Evolutionary conservation across 2,113 vertebrate genomes (phyloP).

Genomic region (Tragelaphus imberbis): DNA sequence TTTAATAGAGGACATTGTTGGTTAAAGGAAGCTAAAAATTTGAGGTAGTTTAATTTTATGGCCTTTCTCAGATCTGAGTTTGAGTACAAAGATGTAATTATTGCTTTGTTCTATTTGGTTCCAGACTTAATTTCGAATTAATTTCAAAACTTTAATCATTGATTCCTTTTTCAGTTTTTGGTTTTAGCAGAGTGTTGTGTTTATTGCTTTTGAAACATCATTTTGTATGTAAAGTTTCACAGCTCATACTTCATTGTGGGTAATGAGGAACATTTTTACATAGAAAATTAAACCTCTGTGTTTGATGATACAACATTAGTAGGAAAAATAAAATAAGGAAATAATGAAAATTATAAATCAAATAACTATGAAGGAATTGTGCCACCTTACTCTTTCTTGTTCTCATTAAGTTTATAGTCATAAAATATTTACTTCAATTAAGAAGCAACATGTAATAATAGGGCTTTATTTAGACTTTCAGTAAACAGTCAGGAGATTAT

Average conservation of each 20-base stretch:
- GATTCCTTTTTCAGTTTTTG: background rate
- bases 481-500: background rate
- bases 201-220: background rate
- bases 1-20: background rate
- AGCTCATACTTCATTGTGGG: background rate
- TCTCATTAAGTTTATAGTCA: background rate
- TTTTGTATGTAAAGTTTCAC: background rate
- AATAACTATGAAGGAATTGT: background rate
- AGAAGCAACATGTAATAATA: background rate
- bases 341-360: background rate
- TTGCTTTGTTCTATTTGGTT: conserved; percentile 15
- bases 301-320: background rate
- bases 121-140: background rate
- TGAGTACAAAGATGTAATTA: background rate
- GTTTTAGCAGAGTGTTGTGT: background rate
- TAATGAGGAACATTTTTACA: background rate
- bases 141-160: background rate
- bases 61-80: background rate
- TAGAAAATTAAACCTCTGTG: background rate
- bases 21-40: conserved; percentile 20
- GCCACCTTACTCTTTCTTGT: background rate
- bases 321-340: background rate
- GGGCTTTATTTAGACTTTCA: background rate
- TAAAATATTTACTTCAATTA: conserved; percentile 12
- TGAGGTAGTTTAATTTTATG: background rate